phyloP scores from a whole-genome alignment of 2,797 vertebrate species.

The Lepilemur ruficaudatus region DNA sequence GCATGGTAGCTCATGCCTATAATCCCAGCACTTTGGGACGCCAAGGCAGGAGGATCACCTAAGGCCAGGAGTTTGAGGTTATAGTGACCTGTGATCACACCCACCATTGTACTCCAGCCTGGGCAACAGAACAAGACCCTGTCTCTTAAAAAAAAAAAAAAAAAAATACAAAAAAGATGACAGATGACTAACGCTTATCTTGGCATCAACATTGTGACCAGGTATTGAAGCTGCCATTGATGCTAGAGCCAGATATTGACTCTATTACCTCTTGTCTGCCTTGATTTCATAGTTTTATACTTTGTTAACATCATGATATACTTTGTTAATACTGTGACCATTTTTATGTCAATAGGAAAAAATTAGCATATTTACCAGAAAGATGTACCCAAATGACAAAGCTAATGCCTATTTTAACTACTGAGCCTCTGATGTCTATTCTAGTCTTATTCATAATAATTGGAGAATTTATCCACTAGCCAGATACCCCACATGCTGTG shows the following conservation, averaged over 20 bases:
- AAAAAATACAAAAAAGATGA: not conserved
- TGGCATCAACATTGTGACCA: not conserved
- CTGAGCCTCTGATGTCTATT: constrained; percentile 11
- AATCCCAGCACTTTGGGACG: not conserved
- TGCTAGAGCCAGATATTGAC: not conserved
- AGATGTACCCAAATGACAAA: not conserved
- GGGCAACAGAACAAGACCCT: not conserved
- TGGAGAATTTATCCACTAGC: constrained; percentile 40
- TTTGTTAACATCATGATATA: not conserved
- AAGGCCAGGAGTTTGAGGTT: not conserved
- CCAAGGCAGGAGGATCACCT: not conserved
- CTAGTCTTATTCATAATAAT: not conserved
- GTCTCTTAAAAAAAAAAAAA: not conserved
- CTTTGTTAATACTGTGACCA: not conserved
- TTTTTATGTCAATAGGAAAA: not conserved
- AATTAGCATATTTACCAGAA: constrained; percentile 25
- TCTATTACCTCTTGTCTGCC: not conserved
- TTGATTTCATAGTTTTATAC: not conserved
- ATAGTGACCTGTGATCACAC: not conserved
- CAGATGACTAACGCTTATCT: not conserved
- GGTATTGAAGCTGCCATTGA: not conserved
- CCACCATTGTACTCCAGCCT: not conserved
- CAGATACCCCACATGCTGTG: not conserved
- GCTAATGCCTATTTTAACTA: not conserved
- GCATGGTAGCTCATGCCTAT: not conserved